Evolutionary conservation across 2,888 invertebrate genomes (phyloP), one percentile per base, ranked within the genome.

Genomic region (Cantharis rufa): DNA sequence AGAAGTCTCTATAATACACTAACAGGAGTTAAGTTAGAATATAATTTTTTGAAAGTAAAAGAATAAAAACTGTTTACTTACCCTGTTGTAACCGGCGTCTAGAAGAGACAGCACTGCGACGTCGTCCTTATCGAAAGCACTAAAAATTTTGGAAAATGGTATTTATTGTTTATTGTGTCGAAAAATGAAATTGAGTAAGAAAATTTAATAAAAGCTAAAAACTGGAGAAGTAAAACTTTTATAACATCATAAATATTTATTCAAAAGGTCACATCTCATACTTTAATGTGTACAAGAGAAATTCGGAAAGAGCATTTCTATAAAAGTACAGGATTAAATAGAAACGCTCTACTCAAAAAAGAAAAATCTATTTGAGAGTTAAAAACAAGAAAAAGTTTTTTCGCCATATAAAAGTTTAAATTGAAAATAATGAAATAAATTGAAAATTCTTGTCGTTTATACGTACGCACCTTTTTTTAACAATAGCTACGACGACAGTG

Each of bases 21-120:
- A 86, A 81, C 85, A 86, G 80, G 79, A 75, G 63, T 62, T 75
- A 72, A 74, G 69, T 78, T 78, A 78, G 72, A 27, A 66, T 21
- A 66, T 21, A n/a, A 48, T 7, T 48, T 48, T 48, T 48, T 48
- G n/a, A n/a, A 48, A 48, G 48, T 7, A 7, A 48, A 7, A 10
- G 13, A 72, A 15, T 11, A 73, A 70, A 69, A 69, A 76, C 18
- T 18, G 72, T 66, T 70, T 76, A 89, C 93, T 92, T 90, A 97
- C 97, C 92, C 96, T 92, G 89, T 94, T 95, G 89, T 94, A 96
- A 84, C 97, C 97, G 84, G 94, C 93, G 86, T 96, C 95, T 84
- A 97, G 89, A 83, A 95, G 91, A 82, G 94, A 92, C 84, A 94
- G 90, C 79, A 96, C 91, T 62, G 92, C 92, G 81, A 94, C 92